Base-by-base conservation (phyloP, 2,797 vertebrate species). In the Vespertilio murinus region DNA sequence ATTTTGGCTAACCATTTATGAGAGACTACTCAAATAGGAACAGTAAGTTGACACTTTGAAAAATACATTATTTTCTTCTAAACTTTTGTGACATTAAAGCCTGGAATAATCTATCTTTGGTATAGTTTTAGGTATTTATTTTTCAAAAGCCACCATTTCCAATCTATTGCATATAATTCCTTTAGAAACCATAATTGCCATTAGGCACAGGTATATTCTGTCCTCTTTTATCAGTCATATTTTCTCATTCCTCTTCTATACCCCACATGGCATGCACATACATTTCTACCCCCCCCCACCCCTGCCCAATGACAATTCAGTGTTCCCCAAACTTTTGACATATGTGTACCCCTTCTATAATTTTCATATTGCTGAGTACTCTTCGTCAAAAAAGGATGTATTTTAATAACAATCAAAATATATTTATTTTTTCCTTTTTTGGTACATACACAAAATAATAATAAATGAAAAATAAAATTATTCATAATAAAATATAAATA, bases 21-120 rank as follows among this genome's bases (percentile, higher is more conserved):
- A 79, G 47, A 54, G 42, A 9, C 28, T 49, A 45, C 18, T 81
- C 65, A 35, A 54, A 59, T 13, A 80, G 74, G 28, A 67, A 28
- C 61, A 47, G 56, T 33, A 71, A 78, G 84, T 61, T 45, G 30
- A 49, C 2, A 16, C 33, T 56, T 89, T 78, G 6, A 65, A 83
- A 93, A 94, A 90, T 47, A 73, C 87, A 64, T 70, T 49, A 56
- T 35, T 80, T 79, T 80, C 75, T 81, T 75, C 49, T 54, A 42
- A 64, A 75, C 30, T 14, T 25, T 12, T 81, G 17, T 92, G 49
- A 87, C 45, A 40, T 84, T 49, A 38, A 93, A 92, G 9, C 17
- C 16, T 49, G 38, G 49, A 20, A 71, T 47, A 40, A 40, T 77
- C 22, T 73, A 2, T 59, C 47, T 38, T 83, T 84, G 92, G 20